phyloP scores from a whole-genome alignment of 92 coral and sea anemone genomes.

The Plumapathes pennacea region DNA sequence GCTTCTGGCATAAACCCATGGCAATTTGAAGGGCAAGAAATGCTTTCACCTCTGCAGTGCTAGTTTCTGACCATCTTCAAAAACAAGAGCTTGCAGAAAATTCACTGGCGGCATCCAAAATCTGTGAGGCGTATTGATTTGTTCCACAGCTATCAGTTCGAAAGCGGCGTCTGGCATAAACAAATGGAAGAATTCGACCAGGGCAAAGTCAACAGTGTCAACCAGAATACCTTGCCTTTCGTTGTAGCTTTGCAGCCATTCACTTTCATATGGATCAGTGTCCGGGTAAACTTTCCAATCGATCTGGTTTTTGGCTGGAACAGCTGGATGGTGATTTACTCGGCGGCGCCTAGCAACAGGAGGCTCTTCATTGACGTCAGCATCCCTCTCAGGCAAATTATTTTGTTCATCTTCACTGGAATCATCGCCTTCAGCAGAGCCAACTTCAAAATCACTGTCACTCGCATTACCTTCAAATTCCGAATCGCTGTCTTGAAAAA shows the following conservation, averaged over 20 bases:
- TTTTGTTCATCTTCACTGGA: constrained; percentile 6
- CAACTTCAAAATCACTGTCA: constrained; percentile 13
- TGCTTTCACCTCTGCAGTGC: constrained; percentile 37
- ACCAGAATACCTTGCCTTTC: constrained; percentile 35
- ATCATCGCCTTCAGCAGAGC: background rate
- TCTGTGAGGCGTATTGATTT: constrained; percentile 38
- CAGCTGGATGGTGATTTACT: background rate
- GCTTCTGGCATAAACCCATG: constrained; percentile 55
- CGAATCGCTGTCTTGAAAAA: constrained; percentile 50
- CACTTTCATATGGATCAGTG: constrained; percentile 19
- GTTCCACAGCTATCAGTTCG: constrained; percentile 36
- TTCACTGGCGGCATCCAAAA: constrained; percentile 43
- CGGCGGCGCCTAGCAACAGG: no score
- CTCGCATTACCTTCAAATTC: constrained; percentile 35
- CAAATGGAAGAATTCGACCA: constrained; percentile 34
- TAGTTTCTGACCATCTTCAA: constrained; percentile 26
- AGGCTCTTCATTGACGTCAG: constrained; percentile 13
- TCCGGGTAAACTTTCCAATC: constrained; percentile 30
- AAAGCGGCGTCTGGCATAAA: constrained; percentile 43
- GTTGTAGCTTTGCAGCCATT: constrained; percentile 38
- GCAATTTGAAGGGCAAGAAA: constrained; percentile 52
- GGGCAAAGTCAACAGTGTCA: constrained; percentile 37
- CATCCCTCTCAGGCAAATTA: constrained; percentile 6
- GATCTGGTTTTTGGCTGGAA: background rate
- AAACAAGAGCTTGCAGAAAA: constrained; percentile 23